phyloP scores from a whole-genome alignment of 2,113 vertebrate species.

The Vanacampus margaritifer region DNA sequence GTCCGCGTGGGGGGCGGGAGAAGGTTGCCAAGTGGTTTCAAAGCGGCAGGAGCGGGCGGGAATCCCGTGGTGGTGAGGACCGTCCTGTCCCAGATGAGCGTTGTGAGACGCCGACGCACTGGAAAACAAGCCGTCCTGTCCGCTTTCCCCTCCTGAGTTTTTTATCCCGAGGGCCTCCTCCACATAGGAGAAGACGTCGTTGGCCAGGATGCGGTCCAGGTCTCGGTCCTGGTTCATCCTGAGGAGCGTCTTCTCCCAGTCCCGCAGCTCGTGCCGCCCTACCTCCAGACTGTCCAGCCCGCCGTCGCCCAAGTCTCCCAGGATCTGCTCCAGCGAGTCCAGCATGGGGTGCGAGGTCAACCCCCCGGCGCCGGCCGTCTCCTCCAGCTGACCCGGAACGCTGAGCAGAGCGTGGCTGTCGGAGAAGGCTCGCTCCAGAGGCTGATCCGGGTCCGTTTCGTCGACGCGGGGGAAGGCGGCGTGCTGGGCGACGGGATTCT shows the following conservation, averaged over 20 bases:
- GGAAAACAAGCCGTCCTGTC: not conserved
- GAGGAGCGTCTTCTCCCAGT: slow-evolving; percentile 59
- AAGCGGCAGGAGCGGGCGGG: not conserved
- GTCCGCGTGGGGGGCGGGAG: not conserved
- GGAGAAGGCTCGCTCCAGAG: slow-evolving; percentile 64
- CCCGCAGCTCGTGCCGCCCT: slow-evolving; percentile 35
- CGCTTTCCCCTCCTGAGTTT: not conserved
- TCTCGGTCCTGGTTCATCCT: slow-evolving; percentile 32
- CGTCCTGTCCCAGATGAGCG: slow-evolving; percentile 3
- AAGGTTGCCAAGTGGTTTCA: not conserved
- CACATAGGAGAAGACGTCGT: slow-evolving; percentile 36
- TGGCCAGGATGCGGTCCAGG: slow-evolving; percentile 22
- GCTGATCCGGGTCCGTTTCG: slow-evolving; percentile 7
- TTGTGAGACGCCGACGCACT: not conserved
- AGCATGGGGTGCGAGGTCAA: slow-evolving; percentile 36
- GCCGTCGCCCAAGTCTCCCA: slow-evolving; percentile 8
- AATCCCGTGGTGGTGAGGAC: not conserved
- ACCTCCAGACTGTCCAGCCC: slow-evolving; percentile 8
- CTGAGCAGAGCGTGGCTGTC: slow-evolving; percentile 65
- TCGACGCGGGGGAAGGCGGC: slow-evolving; percentile 15
- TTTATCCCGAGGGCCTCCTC: slow-evolving; percentile 52
- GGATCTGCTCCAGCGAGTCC: slow-evolving; percentile 48
- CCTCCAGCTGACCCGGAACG: slow-evolving; percentile 30
- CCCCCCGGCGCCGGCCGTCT: not conserved
- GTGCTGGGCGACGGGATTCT: not conserved